phyloP scores from a whole-genome alignment of 2,797 vertebrate genomes.

The Acrossocheilus fasciatus region DNA sequence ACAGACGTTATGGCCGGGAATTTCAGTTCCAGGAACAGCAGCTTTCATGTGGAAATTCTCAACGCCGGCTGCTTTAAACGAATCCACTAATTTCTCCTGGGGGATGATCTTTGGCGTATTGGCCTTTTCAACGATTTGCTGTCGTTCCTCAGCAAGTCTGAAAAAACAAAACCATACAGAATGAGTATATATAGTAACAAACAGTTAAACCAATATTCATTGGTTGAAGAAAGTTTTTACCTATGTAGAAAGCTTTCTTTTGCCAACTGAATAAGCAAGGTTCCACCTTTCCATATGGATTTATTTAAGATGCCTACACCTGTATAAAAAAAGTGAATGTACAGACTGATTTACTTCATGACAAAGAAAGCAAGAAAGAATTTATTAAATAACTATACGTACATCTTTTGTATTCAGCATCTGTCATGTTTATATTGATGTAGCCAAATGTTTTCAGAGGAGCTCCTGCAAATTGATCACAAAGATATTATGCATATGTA shows the following conservation, averaged over 20 bases:
- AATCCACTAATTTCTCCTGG: constrained; percentile 70
- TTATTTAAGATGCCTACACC: constrained; percentile 91
- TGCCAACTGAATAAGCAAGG: constrained; percentile 90
- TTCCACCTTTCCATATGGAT: constrained; percentile 94
- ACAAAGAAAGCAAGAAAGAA: background rate
- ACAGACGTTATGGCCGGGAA: constrained; percentile 88
- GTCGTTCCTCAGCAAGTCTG: constrained; percentile 87
- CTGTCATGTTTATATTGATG: constrained; percentile 86
- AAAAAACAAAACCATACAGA: constrained; percentile 1
- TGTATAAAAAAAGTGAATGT: constrained; percentile 60
- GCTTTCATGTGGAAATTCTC: constrained; percentile 89
- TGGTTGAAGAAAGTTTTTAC: constrained; percentile 69
- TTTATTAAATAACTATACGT: constrained; percentile 62
- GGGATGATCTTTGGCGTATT: constrained; percentile 61
- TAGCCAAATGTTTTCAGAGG: constrained; percentile 91
- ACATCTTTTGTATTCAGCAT: constrained; percentile 88
- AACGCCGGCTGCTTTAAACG: constrained; percentile 80
- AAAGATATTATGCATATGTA: background rate
- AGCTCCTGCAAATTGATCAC: constrained; percentile 77
- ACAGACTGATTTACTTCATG: background rate
- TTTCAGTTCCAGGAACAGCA: constrained; percentile 94
- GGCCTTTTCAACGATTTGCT: constrained; percentile 72
- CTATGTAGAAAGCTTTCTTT: constrained; percentile 94
- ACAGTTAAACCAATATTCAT: background rate
- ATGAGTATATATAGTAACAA: background rate